Base-by-base conservation (phyloP, 2,888 invertebrate genomes). In the Metalampra italica region DNA sequence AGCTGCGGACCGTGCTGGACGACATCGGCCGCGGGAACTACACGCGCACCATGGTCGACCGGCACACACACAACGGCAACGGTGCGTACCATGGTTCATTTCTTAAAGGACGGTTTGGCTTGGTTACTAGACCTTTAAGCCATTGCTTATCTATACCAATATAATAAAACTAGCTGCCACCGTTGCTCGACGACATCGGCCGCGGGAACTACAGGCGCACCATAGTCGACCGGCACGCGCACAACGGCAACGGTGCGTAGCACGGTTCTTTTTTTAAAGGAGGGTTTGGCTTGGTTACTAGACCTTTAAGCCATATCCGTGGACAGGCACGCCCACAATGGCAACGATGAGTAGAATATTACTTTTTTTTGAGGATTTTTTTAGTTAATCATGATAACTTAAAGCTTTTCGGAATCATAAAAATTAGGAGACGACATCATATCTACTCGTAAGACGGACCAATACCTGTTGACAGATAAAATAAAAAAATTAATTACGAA, bases 121-220 rank as follows among this genome's bases (percentile, higher is more conserved):
- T n/a, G n/a, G n/a, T n/a, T n/a, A n/a, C n/a, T n/a, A n/a, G n/a
- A n/a, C n/a, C n/a, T n/a, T n/a, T n/a, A n/a, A n/a, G n/a, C n/a
- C n/a, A n/a, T n/a, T n/a, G n/a, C n/a, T n/a, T n/a, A n/a, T n/a
- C n/a, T n/a, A n/a, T n/a, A n/a, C n/a, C n/a, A n/a, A n/a, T n/a
- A n/a, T n/a, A n/a, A n/a, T n/a, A n/a, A n/a, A n/a, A n/a, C n/a
- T n/a, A 98, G 67, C 91, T 99, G 34, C 92, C 95, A 91, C 91
- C 29, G 98, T 98, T n/a, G 7, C 89, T 99, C 5, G 91, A 93
- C 37, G 98, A 97, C 60, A 83, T 97, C 51, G 95, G 96, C 68
- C 89, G 91, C 38, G 96, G 98, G 0, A 93, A 92, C 62, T 97
- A 92, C 59, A 91, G 86, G 36, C 77, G 89, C 62, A 92, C 89